Evolutionary conservation across 2,888 invertebrate species (phyloP), one percentile per base, ranked within the genome.

Genomic region (Junonia oenone): DNA sequence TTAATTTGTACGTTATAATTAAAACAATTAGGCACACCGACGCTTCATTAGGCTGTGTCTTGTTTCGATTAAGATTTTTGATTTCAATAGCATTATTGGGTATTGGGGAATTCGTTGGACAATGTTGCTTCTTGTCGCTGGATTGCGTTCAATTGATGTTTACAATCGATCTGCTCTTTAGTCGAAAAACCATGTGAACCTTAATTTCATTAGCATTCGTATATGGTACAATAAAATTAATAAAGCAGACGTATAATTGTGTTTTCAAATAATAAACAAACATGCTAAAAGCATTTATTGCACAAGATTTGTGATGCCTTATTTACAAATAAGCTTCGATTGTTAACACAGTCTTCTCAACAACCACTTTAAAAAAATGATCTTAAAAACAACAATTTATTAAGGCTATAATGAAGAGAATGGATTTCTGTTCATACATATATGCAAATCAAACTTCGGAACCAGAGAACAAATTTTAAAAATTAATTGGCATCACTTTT

Each of bases 1-100:
- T 85, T 85, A 83, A 87, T 87, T 86, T 84, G 84, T 82, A 73
- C 70, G 64, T 72, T 73, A 77, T 82, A 81, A 83, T 84, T 82
- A 79, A 76, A 77, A 70, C 78, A 78, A 81, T 83, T 75, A 78
- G 67, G 29, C 22, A 13, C 14, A 29, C 17, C 61, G 61, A 63
- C 55, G 55, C 59, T 64, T 66, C 55, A 66, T 66, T 66, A 61
- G 37, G 13, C 45, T 57, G 56, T 51, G 57, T 56, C 63, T 67
- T 61, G 63, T 66, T 56, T 55, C 22, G 43, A 26, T 43, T 43
- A 6, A 13, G 11, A 8, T 43, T 26, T 43, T 43, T 26, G 6
- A 26, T 43, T 26, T 43, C n/a, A 22, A 43, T 43, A 6, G 43
- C n/a, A n/a, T n/a, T 43, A 43, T 15, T 9, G 14, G 17, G 15